Evolutionary conservation across 2,888 invertebrate species (phyloP).

Genomic region (Leptinotarsa tumamoca): DNA sequence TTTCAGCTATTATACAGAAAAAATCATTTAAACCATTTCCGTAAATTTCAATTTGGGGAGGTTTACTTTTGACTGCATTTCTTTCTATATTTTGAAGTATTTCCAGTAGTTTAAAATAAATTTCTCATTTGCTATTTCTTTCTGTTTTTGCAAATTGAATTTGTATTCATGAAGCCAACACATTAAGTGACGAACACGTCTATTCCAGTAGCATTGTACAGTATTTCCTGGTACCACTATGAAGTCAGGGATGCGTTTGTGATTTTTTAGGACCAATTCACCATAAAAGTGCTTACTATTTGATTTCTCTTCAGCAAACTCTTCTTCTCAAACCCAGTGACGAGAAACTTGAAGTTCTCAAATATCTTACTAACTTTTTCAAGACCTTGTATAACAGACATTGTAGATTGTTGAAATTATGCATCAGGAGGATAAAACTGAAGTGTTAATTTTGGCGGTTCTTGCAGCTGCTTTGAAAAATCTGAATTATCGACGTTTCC

Average conservation of each 20-base stretch:
- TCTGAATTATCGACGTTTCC: slow-evolving; percentile 44
- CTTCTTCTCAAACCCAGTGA: slow-evolving; percentile 68
- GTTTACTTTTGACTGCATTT: too few relatives aligned
- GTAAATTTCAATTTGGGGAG: too few relatives aligned
- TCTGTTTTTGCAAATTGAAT: too few relatives aligned
- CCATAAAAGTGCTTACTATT: slow-evolving; percentile 48
- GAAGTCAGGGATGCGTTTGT: slow-evolving; percentile 73
- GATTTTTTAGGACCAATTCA: slow-evolving; percentile 52
- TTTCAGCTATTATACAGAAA: too few relatives aligned
- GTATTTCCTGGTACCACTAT: slow-evolving; percentile 72
- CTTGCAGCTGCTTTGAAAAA: slow-evolving; percentile 33
- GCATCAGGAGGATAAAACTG: slow-evolving; percentile 42
- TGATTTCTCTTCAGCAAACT: slow-evolving; percentile 63
- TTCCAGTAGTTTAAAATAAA: too few relatives aligned
- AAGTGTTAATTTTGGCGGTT: slow-evolving; percentile 16
- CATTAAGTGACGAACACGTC: slow-evolving; percentile 81
- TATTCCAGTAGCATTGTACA: slow-evolving; percentile 72
- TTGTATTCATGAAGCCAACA: slow-evolving; percentile 64
- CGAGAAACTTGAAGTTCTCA: slow-evolving; percentile 57
- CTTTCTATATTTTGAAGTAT: too few relatives aligned
- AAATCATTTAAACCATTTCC: too few relatives aligned
- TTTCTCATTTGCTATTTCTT: too few relatives aligned
- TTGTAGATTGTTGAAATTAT: slow-evolving; percentile 44
- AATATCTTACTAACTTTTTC: slow-evolving; percentile 42
- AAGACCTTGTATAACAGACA: slow-evolving; percentile 37